Evolutionary conservation across 2,888 invertebrate species (phyloP), one percentile per base, ranked within the genome.

Genomic region (Xestia c-nigrum): DNA sequence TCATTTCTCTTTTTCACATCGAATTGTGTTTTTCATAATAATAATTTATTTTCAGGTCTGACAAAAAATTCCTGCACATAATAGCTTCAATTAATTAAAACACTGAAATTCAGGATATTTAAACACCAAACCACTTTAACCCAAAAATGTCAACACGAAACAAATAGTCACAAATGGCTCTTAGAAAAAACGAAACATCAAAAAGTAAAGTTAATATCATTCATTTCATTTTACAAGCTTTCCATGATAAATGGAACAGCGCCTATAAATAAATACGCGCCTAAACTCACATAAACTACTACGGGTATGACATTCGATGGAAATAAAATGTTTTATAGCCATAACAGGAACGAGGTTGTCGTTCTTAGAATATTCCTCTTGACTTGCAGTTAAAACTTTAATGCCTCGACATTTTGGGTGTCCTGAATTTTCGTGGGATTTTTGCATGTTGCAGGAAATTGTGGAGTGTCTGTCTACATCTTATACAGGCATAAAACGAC

Each of bases 261-360:
- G 38, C 57, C 77, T 80, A 87, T 87, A 87, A 87, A 87, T 87
- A 85, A 43, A 83, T 78, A 81, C 75, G 74, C 77, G 81, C 80
- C 89, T 86, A 85, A 87, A 85, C 79, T 83, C 81, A 79, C 84
- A 86, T 87, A 86, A 87, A 88, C 85, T 86, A 88, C 85, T 80
- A 55, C 65, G 72, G 71, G 78, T 82, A 85, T 82, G 86, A 84
- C 85, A 86, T 75, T 80, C 87, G 85, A 88, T 88, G 80, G 86
- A 88, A 86, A 88, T 88, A 87, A 86, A 88, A 87, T 88, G 82
- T 84, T 88, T 87, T 88, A 87, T 88, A 85, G 83, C 79, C 85
- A 75, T 83, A 82, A 83, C 80, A 82, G 74, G 85, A 73, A 80
- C 72, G 79, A 79, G 82, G 70, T 80, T 84, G 87, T 85, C 74